Evolutionary conservation across 2,888 invertebrate genomes (phyloP).

Genomic region (Andrena praecox): DNA sequence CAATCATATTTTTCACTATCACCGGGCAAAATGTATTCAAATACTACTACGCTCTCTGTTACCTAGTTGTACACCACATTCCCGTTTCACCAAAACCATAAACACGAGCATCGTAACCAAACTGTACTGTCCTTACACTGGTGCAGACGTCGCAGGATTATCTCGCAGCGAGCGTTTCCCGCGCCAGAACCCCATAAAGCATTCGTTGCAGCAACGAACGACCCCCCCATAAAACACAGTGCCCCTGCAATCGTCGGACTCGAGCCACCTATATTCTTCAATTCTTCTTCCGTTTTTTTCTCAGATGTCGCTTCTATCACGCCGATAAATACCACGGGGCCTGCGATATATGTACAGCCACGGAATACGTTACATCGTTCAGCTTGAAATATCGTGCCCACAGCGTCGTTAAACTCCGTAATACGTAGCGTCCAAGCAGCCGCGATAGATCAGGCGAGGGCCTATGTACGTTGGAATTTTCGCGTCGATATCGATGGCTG

Average conservation of each 20-base stretch:
- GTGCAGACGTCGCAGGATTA: too few species aligned
- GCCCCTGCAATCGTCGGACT: background rate
- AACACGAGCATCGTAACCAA: too few species aligned
- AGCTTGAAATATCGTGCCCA: slow-evolving; percentile 30
- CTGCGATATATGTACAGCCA: background rate
- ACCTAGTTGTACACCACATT: too few species aligned
- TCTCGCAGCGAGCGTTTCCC: background rate
- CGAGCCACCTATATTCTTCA: slow-evolving; percentile 16
- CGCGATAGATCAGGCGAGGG: slow-evolving; percentile 20
- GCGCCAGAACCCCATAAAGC: background rate
- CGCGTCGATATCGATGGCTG: background rate
- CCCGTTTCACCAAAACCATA: too few species aligned
- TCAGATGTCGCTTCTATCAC: background rate
- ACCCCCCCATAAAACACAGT: slow-evolving; percentile 10
- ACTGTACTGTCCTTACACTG: too few species aligned
- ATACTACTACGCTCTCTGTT: too few species aligned
- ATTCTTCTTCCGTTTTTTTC: slow-evolving; percentile 3
- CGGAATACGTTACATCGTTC: slow-evolving; percentile 27
- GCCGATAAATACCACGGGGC: slow-evolving; percentile 23
- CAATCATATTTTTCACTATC: too few species aligned
- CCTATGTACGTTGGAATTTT: slow-evolving; percentile 4
- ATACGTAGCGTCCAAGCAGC: slow-evolving; percentile 1
- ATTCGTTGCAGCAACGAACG: background rate
- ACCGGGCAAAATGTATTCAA: too few species aligned
- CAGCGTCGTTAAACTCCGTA: slow-evolving; percentile 35